Percentiles rank a stretch among this genome's conserved stretches.
These are phyloP conservation scores for Augochlorella aurata DNA, from an alignment of 2,888 invertebrate genomes.

Conservation along the genomic window DNA sequence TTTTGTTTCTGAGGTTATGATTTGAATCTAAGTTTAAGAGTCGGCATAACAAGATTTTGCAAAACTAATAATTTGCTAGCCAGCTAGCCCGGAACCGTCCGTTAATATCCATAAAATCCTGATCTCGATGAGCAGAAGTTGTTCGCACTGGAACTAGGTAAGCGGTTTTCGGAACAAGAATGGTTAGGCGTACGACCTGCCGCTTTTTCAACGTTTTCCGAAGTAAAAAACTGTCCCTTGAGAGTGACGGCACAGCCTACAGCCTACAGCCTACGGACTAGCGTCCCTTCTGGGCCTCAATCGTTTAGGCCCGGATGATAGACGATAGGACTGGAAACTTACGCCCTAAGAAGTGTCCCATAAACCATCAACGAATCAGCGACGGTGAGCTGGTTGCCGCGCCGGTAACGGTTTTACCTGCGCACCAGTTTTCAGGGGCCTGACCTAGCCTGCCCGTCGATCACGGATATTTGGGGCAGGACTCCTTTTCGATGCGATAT, in stretches of 20 bases:
- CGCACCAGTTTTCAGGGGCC: constrained; percentile 60
- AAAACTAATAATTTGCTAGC: not conserved
- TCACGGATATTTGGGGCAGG: constrained; percentile 74
- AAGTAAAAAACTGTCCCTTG: constrained; percentile 4
- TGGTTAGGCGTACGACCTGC: not conserved
- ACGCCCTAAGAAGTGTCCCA: constrained; percentile 68
- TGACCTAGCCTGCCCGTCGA: constrained; percentile 67
- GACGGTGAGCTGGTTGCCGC: constrained; percentile 52
- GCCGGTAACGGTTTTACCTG: constrained; percentile 75
- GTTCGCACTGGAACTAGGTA: not conserved
- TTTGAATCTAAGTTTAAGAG: too few relatives aligned
- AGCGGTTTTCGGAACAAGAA: constrained; percentile 9
- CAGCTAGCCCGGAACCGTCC: not conserved
- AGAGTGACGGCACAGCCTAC: constrained; percentile 12
- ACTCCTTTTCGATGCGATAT: constrained; percentile 70
- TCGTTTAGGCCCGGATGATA: constrained; percentile 61
- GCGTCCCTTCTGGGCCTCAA: constrained; percentile 40
- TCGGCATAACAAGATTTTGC: too few relatives aligned
- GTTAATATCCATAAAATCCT: not conserved
- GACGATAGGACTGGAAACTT: constrained; percentile 52
- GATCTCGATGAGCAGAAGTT: not conserved
- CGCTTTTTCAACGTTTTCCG: not conserved
- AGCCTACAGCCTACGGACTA: constrained; percentile 13
- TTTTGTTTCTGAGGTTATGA: too few relatives aligned
- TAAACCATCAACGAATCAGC: constrained; percentile 66